Evolutionary conservation across 2,797 vertebrate genomes (phyloP).

Genomic region (Babyrousa celebensis): DNA sequence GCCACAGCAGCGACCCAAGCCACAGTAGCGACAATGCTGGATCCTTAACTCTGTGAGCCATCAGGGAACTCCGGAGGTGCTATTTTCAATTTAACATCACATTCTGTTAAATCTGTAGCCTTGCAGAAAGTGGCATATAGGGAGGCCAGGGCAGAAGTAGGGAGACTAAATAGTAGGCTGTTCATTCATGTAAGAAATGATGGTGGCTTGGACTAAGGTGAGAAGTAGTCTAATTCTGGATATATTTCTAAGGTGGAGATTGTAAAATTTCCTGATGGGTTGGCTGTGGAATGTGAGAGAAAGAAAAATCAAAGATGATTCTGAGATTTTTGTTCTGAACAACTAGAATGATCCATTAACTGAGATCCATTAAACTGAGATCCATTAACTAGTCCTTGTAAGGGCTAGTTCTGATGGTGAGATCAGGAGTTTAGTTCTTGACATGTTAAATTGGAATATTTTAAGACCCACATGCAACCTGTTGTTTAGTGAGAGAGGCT

Average conservation of each 20-base stretch:
- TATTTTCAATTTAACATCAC: background rate
- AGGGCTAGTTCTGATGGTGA: background rate
- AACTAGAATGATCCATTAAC: background rate
- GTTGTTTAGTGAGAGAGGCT: background rate
- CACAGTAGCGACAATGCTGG: too few relatives aligned
- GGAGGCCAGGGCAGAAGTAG: background rate
- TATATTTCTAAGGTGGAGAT: constrained; percentile 16
- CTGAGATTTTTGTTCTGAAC: constrained; percentile 38
- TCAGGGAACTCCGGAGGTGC: background rate
- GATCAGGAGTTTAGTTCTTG: constrained; percentile 41
- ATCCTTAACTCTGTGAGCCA: too few relatives aligned
- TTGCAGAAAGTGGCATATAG: background rate
- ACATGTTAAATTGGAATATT: background rate
- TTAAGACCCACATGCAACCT: background rate
- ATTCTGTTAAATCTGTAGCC: background rate
- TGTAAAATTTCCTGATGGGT: constrained; percentile 2
- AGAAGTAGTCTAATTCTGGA: constrained; percentile 34
- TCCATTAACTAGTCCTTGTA: too few relatives aligned
- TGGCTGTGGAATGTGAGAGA: background rate
- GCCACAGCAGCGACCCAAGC: too few relatives aligned
- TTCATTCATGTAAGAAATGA: background rate
- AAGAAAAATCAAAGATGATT: constrained; percentile 19
- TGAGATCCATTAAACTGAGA: background rate
- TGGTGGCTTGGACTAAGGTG: background rate
- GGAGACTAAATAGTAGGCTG: background rate